A percentile compares a stretch with the other conserved stretches of the same genome.
phyloP scores from a whole-genome alignment of 2,113 vertebrate species.

The Pitta sordida region DNA sequence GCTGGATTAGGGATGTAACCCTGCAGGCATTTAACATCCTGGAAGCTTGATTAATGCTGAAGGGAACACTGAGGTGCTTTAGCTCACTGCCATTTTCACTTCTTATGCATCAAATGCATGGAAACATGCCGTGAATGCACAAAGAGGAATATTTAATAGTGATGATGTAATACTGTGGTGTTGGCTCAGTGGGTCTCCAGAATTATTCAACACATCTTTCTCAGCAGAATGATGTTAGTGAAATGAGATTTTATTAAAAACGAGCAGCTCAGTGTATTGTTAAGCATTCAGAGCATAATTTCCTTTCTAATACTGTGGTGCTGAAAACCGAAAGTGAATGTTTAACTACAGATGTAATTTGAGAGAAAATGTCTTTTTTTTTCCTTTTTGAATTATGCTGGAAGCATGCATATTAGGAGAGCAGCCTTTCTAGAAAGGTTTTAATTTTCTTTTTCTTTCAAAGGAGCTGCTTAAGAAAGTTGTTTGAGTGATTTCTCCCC shows the following conservation, averaged over 20 bases:
- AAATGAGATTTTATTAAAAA: conserved; percentile 67
- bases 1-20: neutral
- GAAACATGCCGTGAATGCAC: neutral
- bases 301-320: neutral
- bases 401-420: neutral
- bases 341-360: conserved; percentile 54
- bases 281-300: conserved; percentile 21
- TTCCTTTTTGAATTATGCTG: neutral
- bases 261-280: neutral
- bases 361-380: neutral
- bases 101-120: neutral
- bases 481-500: neutral
- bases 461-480: neutral
- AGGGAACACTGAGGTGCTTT: neutral
- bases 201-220: neutral
- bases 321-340: conserved; percentile 8
- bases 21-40: conserved; percentile 7
- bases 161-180: neutral
- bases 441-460: neutral
- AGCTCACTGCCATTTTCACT: neutral
- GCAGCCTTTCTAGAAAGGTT: neutral
- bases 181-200: neutral
- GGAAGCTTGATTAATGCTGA: neutral
- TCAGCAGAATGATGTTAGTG: conserved; percentile 37
- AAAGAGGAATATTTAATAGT: conserved; percentile 35